Conservation (phyloP, 2,888 invertebrate genomes). For the Gortyna flavago region DNA sequence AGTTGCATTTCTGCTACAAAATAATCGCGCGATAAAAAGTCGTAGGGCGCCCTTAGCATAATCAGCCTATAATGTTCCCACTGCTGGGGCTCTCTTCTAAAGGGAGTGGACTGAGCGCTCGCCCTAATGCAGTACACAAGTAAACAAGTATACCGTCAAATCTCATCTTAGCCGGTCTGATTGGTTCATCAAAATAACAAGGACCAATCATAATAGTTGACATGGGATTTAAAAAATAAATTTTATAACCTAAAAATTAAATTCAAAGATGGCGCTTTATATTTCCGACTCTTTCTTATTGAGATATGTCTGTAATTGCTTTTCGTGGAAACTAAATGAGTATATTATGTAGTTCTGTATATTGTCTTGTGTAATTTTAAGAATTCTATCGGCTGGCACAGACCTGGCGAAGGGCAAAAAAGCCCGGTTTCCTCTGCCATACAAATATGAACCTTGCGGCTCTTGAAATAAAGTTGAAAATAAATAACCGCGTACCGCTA, state of each 20-base stretch:
- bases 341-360: neutral
- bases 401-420: neutral
- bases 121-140: neutral
- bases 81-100: no score
- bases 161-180: neutral
- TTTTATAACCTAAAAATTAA: neutral
- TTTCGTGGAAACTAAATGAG: neutral
- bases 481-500: neutral
- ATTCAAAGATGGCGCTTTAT: neutral
- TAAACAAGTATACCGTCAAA: neutral
- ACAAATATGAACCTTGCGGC: neutral
- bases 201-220: no score
- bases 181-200: neutral
- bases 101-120: neutral
- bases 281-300: slow-evolving; percentile 7
- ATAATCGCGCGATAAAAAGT: no score
- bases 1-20: no score
- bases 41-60: no score
- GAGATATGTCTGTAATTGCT: neutral
- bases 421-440: neutral
- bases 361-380: slow-evolving; percentile 4
- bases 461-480: neutral
- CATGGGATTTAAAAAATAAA: neutral
- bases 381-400: neutral
- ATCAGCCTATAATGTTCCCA: no score